phyloP scores from a whole-genome alignment of 1,140 invertebrate genomes.

The Diorhabda elongata region DNA sequence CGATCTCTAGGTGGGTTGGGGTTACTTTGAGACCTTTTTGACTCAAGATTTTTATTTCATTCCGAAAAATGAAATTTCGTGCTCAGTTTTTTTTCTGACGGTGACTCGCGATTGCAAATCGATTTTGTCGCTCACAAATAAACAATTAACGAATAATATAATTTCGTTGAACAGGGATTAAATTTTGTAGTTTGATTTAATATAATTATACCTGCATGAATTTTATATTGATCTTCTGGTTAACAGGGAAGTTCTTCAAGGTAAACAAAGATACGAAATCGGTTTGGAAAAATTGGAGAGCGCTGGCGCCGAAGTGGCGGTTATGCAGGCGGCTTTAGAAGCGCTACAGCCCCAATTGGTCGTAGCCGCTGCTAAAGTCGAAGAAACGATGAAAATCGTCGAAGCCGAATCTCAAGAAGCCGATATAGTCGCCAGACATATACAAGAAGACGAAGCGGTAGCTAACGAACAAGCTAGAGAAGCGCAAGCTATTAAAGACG shows the following conservation, averaged over 20 bases:
- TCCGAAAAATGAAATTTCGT: too few relatives aligned
- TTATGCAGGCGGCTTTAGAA: slow-evolving; percentile 82
- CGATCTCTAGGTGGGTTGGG: too few relatives aligned
- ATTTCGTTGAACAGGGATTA: too few relatives aligned
- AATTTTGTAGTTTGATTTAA: too few relatives aligned
- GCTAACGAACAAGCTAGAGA: slow-evolving; percentile 65
- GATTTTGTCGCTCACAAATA: too few relatives aligned
- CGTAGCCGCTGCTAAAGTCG: slow-evolving; percentile 77
- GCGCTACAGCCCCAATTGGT: slow-evolving; percentile 85
- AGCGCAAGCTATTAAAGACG: slow-evolving; percentile 86
- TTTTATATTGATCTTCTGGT: too few relatives aligned
- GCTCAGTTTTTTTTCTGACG: too few relatives aligned
- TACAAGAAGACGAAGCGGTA: slow-evolving; percentile 50
- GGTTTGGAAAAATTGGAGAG: slow-evolving; percentile 84
- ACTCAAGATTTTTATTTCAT: too few relatives aligned
- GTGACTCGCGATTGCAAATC: too few relatives aligned
- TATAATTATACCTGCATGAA: too few relatives aligned
- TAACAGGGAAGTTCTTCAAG: slow-evolving; percentile 56
- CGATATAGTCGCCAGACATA: slow-evolving; percentile 63
- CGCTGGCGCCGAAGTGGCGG: slow-evolving; percentile 75
- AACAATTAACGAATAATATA: too few relatives aligned
- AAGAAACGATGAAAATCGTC: slow-evolving; percentile 71
- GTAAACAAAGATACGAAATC: slow-evolving; percentile 74
- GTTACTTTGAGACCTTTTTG: too few relatives aligned
- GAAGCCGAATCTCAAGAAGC: slow-evolving; percentile 82